Evolutionary conservation across 2,888 invertebrate species (phyloP).

Genomic region (Lasius platythorax): DNA sequence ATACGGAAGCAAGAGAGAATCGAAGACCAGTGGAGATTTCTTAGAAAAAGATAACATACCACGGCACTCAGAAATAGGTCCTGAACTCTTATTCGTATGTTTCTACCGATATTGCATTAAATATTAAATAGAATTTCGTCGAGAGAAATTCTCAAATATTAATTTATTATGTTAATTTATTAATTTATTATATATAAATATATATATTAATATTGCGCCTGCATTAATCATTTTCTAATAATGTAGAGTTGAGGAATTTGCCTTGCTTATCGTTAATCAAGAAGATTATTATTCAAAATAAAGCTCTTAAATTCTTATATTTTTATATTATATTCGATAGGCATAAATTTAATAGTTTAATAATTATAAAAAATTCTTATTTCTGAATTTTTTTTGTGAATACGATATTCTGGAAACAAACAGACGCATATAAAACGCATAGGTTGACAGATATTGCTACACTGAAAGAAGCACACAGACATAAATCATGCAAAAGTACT

Average conservation of each 20-base stretch:
- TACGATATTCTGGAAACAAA: neutral
- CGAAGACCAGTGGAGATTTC: constrained; percentile 33
- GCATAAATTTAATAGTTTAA: neutral
- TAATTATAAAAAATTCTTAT: neutral
- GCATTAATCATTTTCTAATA: neutral
- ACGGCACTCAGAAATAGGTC: constrained; percentile 12
- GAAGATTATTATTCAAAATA: neutral
- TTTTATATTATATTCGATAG: neutral
- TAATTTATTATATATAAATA: neutral
- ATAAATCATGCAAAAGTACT: constrained; percentile 22
- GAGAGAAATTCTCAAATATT: neutral
- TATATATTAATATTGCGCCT: neutral
- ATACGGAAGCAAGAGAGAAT: constrained; percentile 32
- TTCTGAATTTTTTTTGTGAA: neutral
- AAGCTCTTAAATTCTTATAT: neutral
- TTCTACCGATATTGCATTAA: constrained; percentile 12
- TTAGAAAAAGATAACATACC: constrained; percentile 31
- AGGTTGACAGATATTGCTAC: neutral
- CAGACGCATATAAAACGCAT: neutral
- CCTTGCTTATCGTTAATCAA: neutral
- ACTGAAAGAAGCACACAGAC: neutral
- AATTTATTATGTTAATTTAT: neutral
- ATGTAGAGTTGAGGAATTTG: neutral
- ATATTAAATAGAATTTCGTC: neutral
- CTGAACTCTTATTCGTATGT: constrained; percentile 5